Evolutionary conservation across 2,888 invertebrate species (phyloP), one percentile per base, ranked within the genome.

Genomic region (Andrena dorsata): DNA sequence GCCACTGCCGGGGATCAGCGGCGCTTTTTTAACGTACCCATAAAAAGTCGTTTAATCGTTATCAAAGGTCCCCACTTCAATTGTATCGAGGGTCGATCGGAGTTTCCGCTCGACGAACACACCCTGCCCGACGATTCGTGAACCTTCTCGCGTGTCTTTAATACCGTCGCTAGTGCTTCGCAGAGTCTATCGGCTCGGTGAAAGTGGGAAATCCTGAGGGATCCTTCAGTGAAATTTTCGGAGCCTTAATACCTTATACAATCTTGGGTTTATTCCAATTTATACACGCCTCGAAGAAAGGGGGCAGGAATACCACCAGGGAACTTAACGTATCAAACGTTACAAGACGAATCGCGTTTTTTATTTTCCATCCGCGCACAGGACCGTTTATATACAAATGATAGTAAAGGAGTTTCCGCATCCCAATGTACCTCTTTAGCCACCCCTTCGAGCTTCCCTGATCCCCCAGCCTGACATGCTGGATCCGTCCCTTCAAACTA

Each of bases 321-420:
- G n/a, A 35, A 66, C 20, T 28, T 32, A 30, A 53, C n/a, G 63
- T 20, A 56, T 20, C 63, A 49, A 74, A 64, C n/a, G 30, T 28
- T 51, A 30, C 61, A 53, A 47, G 26, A 20, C 30, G 64, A 23
- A 66, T 58, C 76, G 20, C 23, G 6, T 51, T 80, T 41, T 75
- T 73, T 73, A 78, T 80, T 83, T 82, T 71, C 63, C 65, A 58
- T 60, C 41, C 35, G 75, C 64, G 60, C 69, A 56, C 61, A 58
- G 58, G 23, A 60, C 66, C 75, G 70, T 64, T 70, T 69, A 77
- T 76, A 53, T 79, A 86, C 73, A 82, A 86, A 84, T 83, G 75
- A 77, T 80, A 74, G 75, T 69, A 82, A 84, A 80, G 73, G 69
- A 78, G 72, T 49, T 81, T 51, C 20, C 77, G 69, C 47, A 63